Evolutionary conservation across 2,797 vertebrate genomes (phyloP), one percentile per base, ranked within the genome.

Genomic region (Crax fasciolata): DNA sequence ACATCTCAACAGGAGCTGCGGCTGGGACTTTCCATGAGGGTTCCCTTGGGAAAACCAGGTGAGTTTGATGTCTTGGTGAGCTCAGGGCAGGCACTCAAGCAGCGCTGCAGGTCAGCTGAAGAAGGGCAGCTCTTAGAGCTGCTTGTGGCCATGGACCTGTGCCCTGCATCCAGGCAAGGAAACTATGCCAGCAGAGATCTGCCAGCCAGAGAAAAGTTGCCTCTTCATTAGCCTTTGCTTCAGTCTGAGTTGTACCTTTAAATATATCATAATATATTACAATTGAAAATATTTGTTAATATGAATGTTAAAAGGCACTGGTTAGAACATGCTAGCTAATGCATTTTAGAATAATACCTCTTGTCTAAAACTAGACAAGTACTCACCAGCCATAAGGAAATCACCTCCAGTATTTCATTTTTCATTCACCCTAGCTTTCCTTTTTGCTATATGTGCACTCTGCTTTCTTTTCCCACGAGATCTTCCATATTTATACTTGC

Each of bases 171-270:
- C 66, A 84, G 85, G 30, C 73, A 63, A 55, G 83, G 27, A 58
- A 86, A 55, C 51, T 88, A 54, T 96, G 94, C 81, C 87, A 88
- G 83, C 30, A 76, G 76, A 75, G 55, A 78, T 93, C 85, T 95
- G 55, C 43, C 93, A 93, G 91, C 14, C 78, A 65, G 39, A 81
- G 58, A 62, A 79, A 94, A 89, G 55, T 72, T 76, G 62, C 44
- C n/a, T 89, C 59, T 61, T 90, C 43, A 16, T 80, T 89, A 87
- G 43, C 72, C 51, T 86, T 78, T 15, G 16, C 55, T 89, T 91
- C 73, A 19, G 17, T 75, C 76, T 88, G 54, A 91, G 73, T 41
- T 3, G 0, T 70, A 52, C n/a, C 10, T 94, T 75, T 80, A 81
- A 94, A 81, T 73, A 59, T 10, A 62, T 43, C 8, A 43, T 76